phyloP scores from a whole-genome alignment of 2,113 vertebrate species.

The Macrotis lagotis region DNA sequence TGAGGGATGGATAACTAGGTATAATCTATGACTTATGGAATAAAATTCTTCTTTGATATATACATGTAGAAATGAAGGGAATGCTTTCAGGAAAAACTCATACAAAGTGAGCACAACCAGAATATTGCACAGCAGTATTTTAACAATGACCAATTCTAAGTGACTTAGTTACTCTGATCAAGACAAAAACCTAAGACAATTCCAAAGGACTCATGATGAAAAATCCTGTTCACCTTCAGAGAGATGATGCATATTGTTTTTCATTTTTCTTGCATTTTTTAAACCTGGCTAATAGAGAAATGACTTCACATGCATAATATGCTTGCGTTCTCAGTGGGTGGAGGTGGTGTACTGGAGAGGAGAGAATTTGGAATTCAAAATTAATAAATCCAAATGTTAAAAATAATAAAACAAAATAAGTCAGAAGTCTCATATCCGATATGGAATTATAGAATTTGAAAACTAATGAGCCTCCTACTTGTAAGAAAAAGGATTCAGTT shows the following conservation, averaged over 20 bases:
- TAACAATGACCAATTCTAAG: neutral
- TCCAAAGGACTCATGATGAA: neutral
- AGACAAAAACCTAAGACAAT: neutral
- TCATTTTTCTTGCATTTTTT: neutral
- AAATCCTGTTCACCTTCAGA: neutral
- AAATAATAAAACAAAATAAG: neutral
- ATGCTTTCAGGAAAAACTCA: neutral
- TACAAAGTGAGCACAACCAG: neutral
- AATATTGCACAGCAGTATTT: neutral
- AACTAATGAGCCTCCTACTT: neutral
- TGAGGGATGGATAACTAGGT: neutral
- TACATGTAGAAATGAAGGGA: neutral
- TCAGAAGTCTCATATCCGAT: neutral
- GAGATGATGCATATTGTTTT: neutral
- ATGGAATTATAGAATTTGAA: neutral
- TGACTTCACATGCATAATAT: neutral
- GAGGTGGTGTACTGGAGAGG: neutral
- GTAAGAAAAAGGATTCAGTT: neutral
- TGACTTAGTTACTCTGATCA: neutral
- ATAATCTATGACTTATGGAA: neutral
- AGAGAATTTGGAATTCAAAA: neutral
- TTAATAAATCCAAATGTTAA: neutral
- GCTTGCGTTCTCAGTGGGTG: neutral
- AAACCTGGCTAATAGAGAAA: neutral
- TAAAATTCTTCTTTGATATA: neutral